Evolutionary conservation across 2,888 invertebrate species (phyloP).

Genomic region (Emmelina monodactyla): DNA sequence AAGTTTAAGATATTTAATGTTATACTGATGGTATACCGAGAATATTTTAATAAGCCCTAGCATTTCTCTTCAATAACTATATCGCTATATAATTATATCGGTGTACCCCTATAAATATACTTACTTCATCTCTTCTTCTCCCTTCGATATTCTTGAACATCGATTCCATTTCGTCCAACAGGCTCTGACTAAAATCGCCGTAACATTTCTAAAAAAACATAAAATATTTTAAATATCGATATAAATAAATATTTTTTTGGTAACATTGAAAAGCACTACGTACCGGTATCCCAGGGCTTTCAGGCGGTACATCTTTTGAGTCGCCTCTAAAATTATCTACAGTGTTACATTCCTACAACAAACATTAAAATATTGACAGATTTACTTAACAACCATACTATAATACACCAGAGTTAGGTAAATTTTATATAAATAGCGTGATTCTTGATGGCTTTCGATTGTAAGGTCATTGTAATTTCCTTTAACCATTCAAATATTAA

Average conservation of each 20-base stretch:
- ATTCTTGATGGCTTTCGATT: too few relatives aligned
- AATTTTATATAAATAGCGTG: too few relatives aligned
- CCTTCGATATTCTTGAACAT: conserved; percentile 75
- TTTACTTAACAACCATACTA: too few relatives aligned
- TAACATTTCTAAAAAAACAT: conserved; percentile 32
- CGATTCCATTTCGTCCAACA: conserved; percentile 89
- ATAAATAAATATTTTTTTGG: background rate
- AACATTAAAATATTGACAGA: too few relatives aligned
- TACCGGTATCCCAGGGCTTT: conserved; percentile 32
- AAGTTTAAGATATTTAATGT: too few relatives aligned
- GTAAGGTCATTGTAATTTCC: too few relatives aligned
- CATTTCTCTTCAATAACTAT: too few relatives aligned
- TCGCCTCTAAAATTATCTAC: conserved; percentile 25
- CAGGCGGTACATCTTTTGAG: conserved; percentile 22
- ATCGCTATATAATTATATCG: too few relatives aligned
- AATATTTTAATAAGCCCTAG: too few relatives aligned
- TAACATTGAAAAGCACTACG: conserved; percentile 11
- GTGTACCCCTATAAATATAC: conserved; percentile 16
- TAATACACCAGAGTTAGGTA: too few relatives aligned
- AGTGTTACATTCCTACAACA: conserved; percentile 30
- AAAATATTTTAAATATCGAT: conserved; percentile 1
- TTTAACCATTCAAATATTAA: too few relatives aligned
- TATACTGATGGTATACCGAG: too few relatives aligned
- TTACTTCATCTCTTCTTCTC: conserved; percentile 28
- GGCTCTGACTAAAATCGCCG: conserved; percentile 83